Evolutionary conservation across 2,113 vertebrate species (phyloP), one percentile per base, ranked within the genome.

Genomic region (Nipponia nippon): DNA sequence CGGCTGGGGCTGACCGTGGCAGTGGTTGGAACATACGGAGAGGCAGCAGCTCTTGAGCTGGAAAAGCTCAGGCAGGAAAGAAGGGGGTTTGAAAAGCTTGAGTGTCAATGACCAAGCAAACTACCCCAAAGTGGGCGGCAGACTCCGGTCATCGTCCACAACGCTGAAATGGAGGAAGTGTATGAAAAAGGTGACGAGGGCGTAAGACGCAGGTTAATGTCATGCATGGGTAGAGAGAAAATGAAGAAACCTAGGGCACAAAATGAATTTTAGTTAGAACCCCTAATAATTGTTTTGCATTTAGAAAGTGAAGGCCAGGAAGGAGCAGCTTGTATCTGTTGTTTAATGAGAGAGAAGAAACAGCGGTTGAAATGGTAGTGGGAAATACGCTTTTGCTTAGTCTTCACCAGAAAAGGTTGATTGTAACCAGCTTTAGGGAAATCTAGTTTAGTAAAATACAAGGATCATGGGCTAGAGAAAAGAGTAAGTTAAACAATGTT

Each of bases 11-110:
- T 40, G 13, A 18, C 8, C 1, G 10, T 8, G 34, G 5, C 70
- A 13, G 70, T 0, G 10, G 19, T 63, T 40, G 7, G 49, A 23
- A 8, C 47, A 1, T 7, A 1, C 20, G 3, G 20, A 8, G 16
- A 16, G 52, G 23, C 25, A 16, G 71, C 50, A 38, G 6, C 47
- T 38, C 11, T 29, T 16, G 5, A 6, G 32, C 49, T 46, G 49
- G 34, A n/a, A 26, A 42, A 50, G 52, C 30, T 29, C n/a, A 10
- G 72, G 55, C 26, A 22, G 55, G 44, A 30, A 30, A 16, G 38
- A 4, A 6, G 14, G 26, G 0, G 10, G 7, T 26, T 32, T 20
- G 38, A 21, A 46, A 44, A 67, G 30, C 52, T 2, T 2, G 2
- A 25, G 6, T 26, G 53, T 10, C 9, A 23, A 16, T 14, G 21